Evolutionary conservation across 2,797 vertebrate genomes (phyloP).

Genomic region (Nyctalus aviator): DNA sequence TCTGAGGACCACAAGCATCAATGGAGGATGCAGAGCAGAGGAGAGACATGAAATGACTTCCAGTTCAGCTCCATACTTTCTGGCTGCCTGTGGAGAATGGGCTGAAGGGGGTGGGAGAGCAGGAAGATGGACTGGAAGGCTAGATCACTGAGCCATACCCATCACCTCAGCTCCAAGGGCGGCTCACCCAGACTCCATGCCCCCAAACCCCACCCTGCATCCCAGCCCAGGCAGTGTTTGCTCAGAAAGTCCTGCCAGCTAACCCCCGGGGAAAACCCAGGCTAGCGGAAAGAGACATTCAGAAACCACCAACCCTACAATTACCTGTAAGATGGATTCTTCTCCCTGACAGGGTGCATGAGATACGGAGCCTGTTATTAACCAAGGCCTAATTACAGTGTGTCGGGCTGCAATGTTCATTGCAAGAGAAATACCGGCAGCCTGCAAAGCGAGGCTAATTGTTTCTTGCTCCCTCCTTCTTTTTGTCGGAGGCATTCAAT

Average conservation of each 20-base stretch:
- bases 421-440: slow-evolving; percentile 83
- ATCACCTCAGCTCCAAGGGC: background rate
- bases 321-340: slow-evolving; percentile 88
- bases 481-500: slow-evolving; percentile 84
- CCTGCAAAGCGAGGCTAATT: slow-evolving; percentile 85
- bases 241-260: slow-evolving; percentile 69
- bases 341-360: slow-evolving; percentile 82
- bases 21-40: background rate
- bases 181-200: background rate
- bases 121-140: no score
- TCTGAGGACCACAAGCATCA: background rate
- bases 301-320: slow-evolving; percentile 86
- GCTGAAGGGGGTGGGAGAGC: fast-evolving
- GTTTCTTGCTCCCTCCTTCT: slow-evolving; percentile 61
- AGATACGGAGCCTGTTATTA: slow-evolving; percentile 87
- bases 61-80: background rate
- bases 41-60: background rate
- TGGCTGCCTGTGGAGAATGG: background rate
- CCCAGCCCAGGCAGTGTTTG: background rate
- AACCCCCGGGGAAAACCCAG: slow-evolving; percentile 64
- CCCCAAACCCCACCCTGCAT: background rate
- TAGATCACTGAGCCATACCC: background rate
- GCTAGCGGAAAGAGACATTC: slow-evolving; percentile 80
- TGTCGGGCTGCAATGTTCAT: slow-evolving; percentile 83
- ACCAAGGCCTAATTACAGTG: slow-evolving; percentile 87